phyloP scores from a whole-genome alignment of 2,797 vertebrate species.

The Onychomys torridus region DNA sequence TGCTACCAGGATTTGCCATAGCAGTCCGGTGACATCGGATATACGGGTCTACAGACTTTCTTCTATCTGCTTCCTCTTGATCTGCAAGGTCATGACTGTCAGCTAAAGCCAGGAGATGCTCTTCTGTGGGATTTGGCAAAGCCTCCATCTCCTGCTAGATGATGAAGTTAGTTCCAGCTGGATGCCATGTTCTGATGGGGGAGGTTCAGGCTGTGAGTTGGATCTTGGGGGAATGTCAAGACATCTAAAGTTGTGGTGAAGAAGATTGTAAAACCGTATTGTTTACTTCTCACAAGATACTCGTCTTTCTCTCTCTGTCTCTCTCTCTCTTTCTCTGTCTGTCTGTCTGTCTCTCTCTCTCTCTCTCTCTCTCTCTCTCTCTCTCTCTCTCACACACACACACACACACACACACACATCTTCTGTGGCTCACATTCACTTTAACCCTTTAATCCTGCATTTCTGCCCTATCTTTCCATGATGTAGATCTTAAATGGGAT shows the following conservation, averaged over 20 bases:
- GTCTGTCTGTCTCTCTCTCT: no score
- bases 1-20: neutral
- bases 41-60: neutral
- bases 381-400: neutral
- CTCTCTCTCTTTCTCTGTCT: neutral
- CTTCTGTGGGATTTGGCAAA: neutral
- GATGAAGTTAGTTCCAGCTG: neutral
- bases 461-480: neutral
- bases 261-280: neutral
- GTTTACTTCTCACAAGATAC: neutral
- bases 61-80: neutral
- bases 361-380: no score
- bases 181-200: neutral
- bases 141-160: neutral
- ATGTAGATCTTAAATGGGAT: neutral
- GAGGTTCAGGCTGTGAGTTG: neutral
- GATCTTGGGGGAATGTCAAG: neutral
- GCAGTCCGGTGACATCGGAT: neutral
- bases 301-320: no score
- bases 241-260: neutral
- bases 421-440: neutral
- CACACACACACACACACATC: neutral
- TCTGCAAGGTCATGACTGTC: neutral
- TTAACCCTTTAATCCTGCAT: neutral
- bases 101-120: neutral